These are phyloP conservation scores for Hypselothyrea guttata DNA, from an alignment of 2,888 invertebrate species.

Conservation along the genomic window DNA sequence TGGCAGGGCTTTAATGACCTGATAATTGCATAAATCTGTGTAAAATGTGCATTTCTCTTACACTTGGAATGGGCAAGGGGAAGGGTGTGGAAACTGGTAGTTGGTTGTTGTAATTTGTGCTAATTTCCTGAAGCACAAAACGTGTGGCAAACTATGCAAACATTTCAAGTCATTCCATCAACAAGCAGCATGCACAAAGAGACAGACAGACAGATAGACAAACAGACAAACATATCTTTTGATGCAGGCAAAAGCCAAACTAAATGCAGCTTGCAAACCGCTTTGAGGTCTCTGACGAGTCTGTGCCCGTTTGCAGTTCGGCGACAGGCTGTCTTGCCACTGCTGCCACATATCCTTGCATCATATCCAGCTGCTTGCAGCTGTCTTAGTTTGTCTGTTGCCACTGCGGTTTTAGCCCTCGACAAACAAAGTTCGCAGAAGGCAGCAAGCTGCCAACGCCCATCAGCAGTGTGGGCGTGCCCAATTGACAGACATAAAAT, in stretches of 20 bases:
- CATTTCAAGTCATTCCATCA: constrained; percentile 52
- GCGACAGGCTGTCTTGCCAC: constrained; percentile 4
- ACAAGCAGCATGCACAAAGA: constrained; percentile 25
- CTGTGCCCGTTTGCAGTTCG: constrained; percentile 13
- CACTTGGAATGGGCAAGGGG: constrained; percentile 13
- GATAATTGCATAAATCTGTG: constrained; percentile 18
- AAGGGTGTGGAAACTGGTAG: neutral
- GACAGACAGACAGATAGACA: constrained; percentile 5
- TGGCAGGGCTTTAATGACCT: constrained; percentile 4
- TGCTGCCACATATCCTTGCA: constrained; percentile 4
- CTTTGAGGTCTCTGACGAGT: constrained; percentile 43
- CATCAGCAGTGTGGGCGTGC: constrained; percentile 3
- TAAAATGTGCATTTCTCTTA: constrained; percentile 32
- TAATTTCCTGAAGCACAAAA: constrained; percentile 58
- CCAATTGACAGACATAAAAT: constrained; percentile 33
- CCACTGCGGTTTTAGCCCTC: constrained; percentile 27
- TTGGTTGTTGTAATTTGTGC: constrained; percentile 63
- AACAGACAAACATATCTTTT: constrained; percentile 50
- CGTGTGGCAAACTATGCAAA: constrained; percentile 51
- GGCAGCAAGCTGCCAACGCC: neutral
- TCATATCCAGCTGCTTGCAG: constrained; percentile 1
- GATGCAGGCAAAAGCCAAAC: constrained; percentile 39
- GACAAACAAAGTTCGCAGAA: constrained; percentile 4
- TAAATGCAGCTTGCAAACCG: constrained; percentile 37
- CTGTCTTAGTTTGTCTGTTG: constrained; percentile 15